Evolutionary conservation across 1,140 invertebrate species (phyloP), one percentile per base, ranked within the genome.

Genomic region (Sitodiplosis mosellana): DNA sequence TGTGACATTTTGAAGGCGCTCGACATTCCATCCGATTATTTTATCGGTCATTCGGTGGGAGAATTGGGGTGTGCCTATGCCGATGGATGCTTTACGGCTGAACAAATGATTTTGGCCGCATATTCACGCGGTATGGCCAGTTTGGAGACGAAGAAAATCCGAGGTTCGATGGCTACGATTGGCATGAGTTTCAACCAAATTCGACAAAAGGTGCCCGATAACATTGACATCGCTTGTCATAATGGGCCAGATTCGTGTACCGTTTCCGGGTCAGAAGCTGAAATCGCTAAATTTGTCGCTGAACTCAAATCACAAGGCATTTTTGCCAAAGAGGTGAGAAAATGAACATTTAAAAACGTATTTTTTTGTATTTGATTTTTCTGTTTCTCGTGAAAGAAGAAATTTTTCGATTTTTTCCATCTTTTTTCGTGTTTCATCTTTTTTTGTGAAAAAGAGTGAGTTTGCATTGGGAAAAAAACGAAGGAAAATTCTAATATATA

Each of bases 61-160:
- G 84, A 88, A 65, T 60, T 88, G n/a, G 87, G 83, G 2, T 92
- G 87, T 66, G 83, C 80, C 15, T 93, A 93, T 69, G 85, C 84
- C 36, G 88, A 92, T 66, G 85, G 83, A 2, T 81, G 80, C 48
- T 71, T 91, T 48, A 87, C 84, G 8, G 73, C 77, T 2, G 82
- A 90, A 59, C 78, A 93, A 67, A 84, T 84, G 65, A 77, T 92
- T 46, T 56, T 88, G 11, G 72, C 81, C 18, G 79, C 87, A 11
- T 93, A 91, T 64, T 89, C 78, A 54, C 70, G 89, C 65, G 92
- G 91, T 4, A 64, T 76, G 42, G 88, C 84, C 19, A 87, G 89
- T 37, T 66, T 83, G 37, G 84, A 91, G 54, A 78, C 81, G 0
- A 70, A 80, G 14, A 69, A 90, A 52, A 74, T 81, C 38, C 67